Conservation (phyloP, 2,888 invertebrate genomes). For the Campopleginae sp. region DNA sequence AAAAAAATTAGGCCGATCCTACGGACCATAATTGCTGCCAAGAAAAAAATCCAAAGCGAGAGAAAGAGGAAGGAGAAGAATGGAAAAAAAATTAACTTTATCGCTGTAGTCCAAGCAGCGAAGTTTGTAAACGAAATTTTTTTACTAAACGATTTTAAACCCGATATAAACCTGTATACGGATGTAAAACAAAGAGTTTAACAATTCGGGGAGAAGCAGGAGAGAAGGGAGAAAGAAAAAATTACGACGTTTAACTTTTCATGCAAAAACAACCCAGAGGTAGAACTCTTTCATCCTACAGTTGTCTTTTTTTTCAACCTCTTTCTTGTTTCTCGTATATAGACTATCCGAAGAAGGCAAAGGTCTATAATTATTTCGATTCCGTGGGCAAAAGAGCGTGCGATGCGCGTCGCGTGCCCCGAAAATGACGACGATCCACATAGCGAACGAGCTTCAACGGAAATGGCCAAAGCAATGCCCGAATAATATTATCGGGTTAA, state of each 20-base stretch:
- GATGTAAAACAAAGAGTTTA: constrained; percentile 8
- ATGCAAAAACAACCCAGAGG: constrained; percentile 57
- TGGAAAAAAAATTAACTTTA: neutral
- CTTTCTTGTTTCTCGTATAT: constrained; percentile 33
- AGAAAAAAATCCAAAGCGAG: neutral
- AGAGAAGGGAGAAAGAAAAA: constrained; percentile 16
- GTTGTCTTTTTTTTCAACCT: constrained; percentile 25
- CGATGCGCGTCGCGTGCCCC: constrained; percentile 64
- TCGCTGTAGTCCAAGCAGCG: constrained; percentile 10
- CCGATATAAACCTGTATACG: neutral
- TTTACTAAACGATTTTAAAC: neutral
- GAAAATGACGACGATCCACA: constrained; percentile 47
- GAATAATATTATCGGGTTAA: constrained; percentile 63
- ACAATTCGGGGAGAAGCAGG: constrained; percentile 1
- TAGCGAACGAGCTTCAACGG: constrained; percentile 36
- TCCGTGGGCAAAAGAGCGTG: constrained; percentile 64
- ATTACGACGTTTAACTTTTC: constrained; percentile 41
- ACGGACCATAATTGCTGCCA: constrained; percentile 19
- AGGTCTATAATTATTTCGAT: constrained; percentile 60
- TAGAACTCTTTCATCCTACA: neutral
- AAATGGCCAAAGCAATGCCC: constrained; percentile 37
- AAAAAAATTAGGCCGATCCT: constrained; percentile 2
- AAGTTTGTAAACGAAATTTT: constrained; percentile 16
- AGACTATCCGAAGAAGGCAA: constrained; percentile 22
- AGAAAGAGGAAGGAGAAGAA: neutral